Evolutionary conservation across 2,113 vertebrate genomes (phyloP), one percentile per base, ranked within the genome.

Genomic region (Pholis gunnellus): DNA sequence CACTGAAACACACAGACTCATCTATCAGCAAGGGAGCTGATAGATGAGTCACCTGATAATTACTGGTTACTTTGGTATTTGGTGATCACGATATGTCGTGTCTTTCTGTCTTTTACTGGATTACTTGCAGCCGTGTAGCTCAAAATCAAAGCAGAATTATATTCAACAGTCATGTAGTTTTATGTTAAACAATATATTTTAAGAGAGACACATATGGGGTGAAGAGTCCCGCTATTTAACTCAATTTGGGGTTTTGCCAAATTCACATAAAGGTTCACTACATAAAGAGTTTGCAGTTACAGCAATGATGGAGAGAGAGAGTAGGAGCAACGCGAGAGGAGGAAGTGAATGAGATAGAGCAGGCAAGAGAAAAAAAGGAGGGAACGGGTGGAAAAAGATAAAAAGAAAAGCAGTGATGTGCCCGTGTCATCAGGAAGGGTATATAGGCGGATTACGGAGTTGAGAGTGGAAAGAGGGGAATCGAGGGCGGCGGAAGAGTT

Each of bases 361-460:
- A 34, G 40, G 66, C 57, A 72, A 68, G 17, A 36, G 38, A 68
- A 67, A 72, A 44, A 76, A 18, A 67, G 22, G 22, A 65, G 25
- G 40, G 27, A 89, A 78, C 0, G 60, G 60, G 67, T 54, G 63
- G 34, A 67, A 72, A 79, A 56, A 56, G 40, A 59, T 31, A 38
- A 38, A 64, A 66, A 64, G 72, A 64, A 42, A 42, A 56, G 4
- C 27, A n/a, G 68, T 75, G 80, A 88, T 78, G 34, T 34, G 75
- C 20, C 68, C 5, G 22, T 82, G 70, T 84, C 87, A 89, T 88
- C 72, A 85, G 61, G 80, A 79, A 59, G 80, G 44, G 67, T 65
- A 83, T 82, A 71, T 82, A 71, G 73, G 48, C 29, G 84, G 87
- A 93, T 93, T 93, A 92, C 77, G 29, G 63, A 89, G 70, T 50